A percentile compares a stretch with the other conserved stretches of the same genome.
phyloP scores from a whole-genome alignment of 2,888 invertebrate species.

The Cynaeus angustus region DNA sequence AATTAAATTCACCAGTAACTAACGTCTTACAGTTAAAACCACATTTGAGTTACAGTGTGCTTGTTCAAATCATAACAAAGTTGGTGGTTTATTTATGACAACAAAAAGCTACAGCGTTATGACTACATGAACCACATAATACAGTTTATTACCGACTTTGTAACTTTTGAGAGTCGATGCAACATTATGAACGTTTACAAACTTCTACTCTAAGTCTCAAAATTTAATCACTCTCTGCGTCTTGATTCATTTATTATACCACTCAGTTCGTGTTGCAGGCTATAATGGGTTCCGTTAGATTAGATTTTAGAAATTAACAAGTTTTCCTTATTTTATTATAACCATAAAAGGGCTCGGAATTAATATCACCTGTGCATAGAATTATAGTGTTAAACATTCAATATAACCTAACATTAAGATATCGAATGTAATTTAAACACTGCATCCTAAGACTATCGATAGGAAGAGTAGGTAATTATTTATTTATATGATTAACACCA shows the following conservation, averaged over 20 bases:
- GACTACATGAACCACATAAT: constrained; percentile 24
- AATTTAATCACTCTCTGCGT: constrained; percentile 22
- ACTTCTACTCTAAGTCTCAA: constrained; percentile 19
- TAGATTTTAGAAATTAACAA: constrained; percentile 7
- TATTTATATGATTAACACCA: too few species aligned
- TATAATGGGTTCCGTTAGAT: not conserved
- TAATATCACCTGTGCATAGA: too few species aligned
- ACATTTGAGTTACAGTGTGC: not conserved
- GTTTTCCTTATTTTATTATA: not conserved
- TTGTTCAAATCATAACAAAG: not conserved
- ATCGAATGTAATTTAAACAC: too few species aligned
- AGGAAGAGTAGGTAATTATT: too few species aligned
- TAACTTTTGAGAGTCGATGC: constrained; percentile 33
- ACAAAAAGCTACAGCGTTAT: constrained; percentile 16
- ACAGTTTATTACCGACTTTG: constrained; percentile 32
- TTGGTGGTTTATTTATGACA: not conserved
- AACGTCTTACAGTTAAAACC: constrained; percentile 1
- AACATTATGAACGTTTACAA: constrained; percentile 30
- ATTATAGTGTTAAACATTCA: too few species aligned
- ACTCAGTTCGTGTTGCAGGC: constrained; percentile 1
- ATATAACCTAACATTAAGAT: too few species aligned
- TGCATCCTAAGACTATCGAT: too few species aligned
- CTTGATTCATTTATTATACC: constrained; percentile 22
- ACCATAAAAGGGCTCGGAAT: too few species aligned
- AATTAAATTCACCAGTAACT: constrained; percentile 14